phyloP scores from a whole-genome alignment of 2,888 invertebrate genomes.

The Xylocampa areola region DNA sequence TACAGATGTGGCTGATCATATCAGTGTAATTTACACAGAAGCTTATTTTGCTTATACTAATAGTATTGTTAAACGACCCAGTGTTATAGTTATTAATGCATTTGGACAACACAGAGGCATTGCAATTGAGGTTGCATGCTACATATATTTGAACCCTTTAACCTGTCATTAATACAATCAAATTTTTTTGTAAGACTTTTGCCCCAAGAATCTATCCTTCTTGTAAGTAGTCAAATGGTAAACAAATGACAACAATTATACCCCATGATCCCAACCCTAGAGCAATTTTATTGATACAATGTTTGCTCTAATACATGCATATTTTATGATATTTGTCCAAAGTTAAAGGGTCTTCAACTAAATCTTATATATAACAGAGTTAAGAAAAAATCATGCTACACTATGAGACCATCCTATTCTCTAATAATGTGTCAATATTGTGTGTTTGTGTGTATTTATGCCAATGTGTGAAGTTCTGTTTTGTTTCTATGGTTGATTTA shows the following conservation, averaged over 20 bases:
- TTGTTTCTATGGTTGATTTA: conserved; percentile 9
- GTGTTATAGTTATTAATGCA: conserved; percentile 66
- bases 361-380: conserved; percentile 48
- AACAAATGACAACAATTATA: not conserved
- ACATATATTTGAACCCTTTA: conserved; percentile 39
- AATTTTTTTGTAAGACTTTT: not conserved
- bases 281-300: not conserved
- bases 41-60: conserved; percentile 15
- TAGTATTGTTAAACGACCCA: conserved; percentile 22
- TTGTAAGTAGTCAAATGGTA: too few species aligned
- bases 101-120: conserved; percentile 77
- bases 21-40: conserved; percentile 26
- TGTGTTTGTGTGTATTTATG: conserved; percentile 24
- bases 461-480: conserved; percentile 30
- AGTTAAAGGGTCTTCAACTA: conserved; percentile 32
- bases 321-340: conserved; percentile 5
- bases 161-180: conserved; percentile 9
- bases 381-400: conserved; percentile 48
- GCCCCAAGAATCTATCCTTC: too few species aligned
- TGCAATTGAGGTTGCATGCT: conserved; percentile 52
- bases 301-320: conserved; percentile 2
- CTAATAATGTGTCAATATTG: conserved; percentile 23
- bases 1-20: not conserved
- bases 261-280: not conserved
- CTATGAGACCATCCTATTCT: conserved; percentile 56